Percentiles rank a stretch among this genome's conserved stretches.
phyloP scores from a whole-genome alignment of 2,797 vertebrate species.

The Channa striata region DNA sequence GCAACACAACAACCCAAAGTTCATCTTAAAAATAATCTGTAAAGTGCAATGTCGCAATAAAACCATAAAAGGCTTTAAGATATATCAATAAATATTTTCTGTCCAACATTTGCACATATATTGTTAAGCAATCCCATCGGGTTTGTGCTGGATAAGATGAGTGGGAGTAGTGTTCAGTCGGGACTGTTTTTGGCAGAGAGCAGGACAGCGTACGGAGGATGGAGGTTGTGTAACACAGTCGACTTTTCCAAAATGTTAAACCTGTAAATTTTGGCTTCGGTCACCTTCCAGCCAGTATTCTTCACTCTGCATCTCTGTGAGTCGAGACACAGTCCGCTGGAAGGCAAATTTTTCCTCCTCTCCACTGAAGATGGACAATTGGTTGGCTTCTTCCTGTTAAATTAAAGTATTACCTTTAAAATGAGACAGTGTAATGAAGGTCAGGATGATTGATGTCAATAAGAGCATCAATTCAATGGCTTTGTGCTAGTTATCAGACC shows the following conservation, averaged over 20 bases:
- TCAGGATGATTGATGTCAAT: too few relatives aligned
- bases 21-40: constrained; percentile 38
- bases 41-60: constrained; percentile 76
- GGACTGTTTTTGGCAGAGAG: constrained; percentile 34
- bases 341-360: constrained; percentile 96
- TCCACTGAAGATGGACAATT: constrained; percentile 94
- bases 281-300: constrained; percentile 95
- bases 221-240: background rate
- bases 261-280: constrained; percentile 78
- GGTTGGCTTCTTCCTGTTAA: constrained; percentile 82
- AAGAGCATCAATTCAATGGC: too few relatives aligned
- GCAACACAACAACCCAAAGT: constrained; percentile 17
- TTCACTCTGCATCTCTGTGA: constrained; percentile 98
- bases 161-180: constrained; percentile 41
- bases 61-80: constrained; percentile 53
- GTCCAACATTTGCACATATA: constrained; percentile 34
- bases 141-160: constrained; percentile 17
- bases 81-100: constrained; percentile 67
- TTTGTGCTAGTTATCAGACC: too few relatives aligned
- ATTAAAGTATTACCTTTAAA: background rate
- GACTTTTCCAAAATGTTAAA: constrained; percentile 29
- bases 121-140: constrained; percentile 2
- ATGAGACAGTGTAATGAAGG: background rate
- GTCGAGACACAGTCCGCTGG: constrained; percentile 94
- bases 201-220: constrained; percentile 15